These are phyloP conservation scores for Hippoglossus stenolepis DNA, from an alignment of 2,113 vertebrate species.

Conservation along the genomic window DNA sequence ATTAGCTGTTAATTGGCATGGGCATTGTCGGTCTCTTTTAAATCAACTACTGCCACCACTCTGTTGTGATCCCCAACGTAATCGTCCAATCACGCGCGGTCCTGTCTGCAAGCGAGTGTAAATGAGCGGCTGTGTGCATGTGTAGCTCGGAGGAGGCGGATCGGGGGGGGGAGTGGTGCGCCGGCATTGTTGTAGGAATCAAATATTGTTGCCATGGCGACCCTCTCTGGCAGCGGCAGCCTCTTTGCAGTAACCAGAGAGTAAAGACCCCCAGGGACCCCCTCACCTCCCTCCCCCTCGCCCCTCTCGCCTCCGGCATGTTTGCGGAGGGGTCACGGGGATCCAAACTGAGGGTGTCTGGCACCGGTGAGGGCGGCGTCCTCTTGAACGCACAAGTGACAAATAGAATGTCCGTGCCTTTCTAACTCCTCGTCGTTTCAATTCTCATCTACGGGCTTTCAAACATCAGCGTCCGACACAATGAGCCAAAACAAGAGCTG, in stretches of 20 bases:
- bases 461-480: conserved; percentile 58
- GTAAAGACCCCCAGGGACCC: conserved; percentile 77
- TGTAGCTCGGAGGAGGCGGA: conserved; percentile 50
- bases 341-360: conserved; percentile 50
- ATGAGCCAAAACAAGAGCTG: conserved; percentile 64
- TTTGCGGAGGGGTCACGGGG: conserved; percentile 55
- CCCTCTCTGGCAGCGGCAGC: conserved; percentile 77
- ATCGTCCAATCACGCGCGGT: conserved; percentile 47
- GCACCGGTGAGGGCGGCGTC: conserved; percentile 27
- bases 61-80: conserved; percentile 37
- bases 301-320: conserved; percentile 58
- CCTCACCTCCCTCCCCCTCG: conserved; percentile 48
- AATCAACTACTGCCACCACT: conserved; percentile 28
- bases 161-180: conserved; percentile 43
- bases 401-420: conserved; percentile 19
- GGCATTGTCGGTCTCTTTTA: conserved; percentile 34
- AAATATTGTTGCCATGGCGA: conserved; percentile 84
- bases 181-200: conserved; percentile 85
- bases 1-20: conserved; percentile 35
- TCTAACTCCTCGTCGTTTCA: conserved; percentile 33
- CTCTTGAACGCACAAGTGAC: conserved; percentile 36
- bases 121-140: conserved; percentile 38
- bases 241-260: conserved; percentile 82
- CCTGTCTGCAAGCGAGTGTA: conserved; percentile 22
- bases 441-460: conserved; percentile 40